These are phyloP conservation scores for Netta rufina DNA, from an alignment of 2,797 vertebrate genomes.

Conservation along the genomic window DNA sequence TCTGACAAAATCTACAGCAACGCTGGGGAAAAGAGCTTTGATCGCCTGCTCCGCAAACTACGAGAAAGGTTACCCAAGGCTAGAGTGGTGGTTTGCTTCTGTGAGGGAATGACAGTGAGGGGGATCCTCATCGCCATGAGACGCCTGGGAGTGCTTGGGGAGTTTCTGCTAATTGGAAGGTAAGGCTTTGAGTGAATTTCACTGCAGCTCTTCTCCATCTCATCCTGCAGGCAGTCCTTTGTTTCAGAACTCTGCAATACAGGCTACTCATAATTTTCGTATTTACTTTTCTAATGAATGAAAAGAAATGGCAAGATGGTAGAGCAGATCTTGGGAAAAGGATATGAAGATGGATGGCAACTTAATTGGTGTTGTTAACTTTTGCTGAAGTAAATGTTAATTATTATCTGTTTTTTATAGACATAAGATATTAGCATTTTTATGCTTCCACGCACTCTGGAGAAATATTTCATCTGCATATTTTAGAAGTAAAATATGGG, in stretches of 20 bases:
- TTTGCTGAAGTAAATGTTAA: not conserved
- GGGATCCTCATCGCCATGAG: conserved; percentile 96
- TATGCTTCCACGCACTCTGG: not conserved
- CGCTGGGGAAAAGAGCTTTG: conserved; percentile 94
- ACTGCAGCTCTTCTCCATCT: not conserved
- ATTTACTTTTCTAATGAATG: not conserved
- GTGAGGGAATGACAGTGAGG: conserved; percentile 97
- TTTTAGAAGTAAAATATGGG: not conserved
- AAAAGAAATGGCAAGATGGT: not conserved
- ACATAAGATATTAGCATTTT: rapidly evolving
- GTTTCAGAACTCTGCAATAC: not conserved
- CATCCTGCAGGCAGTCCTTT: rapidly evolving
- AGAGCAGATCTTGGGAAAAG: not conserved
- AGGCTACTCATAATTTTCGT: not conserved
- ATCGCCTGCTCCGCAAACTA: conserved; percentile 93
- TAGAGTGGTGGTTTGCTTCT: conserved; percentile 97
- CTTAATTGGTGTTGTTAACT: not conserved
- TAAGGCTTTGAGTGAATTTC: conserved; percentile 60
- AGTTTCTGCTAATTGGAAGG: conserved; percentile 96
- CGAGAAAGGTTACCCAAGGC: conserved; percentile 94
- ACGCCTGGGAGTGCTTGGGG: conserved; percentile 89
- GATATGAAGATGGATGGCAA: not conserved
- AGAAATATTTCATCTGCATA: not conserved
- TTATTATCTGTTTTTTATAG: not conserved
- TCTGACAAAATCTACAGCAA: conserved; percentile 99